A percentile compares a stretch with the other conserved stretches of the same genome.
Evolutionary conservation across 2,113 vertebrate genomes (phyloP).

Genomic region (Passer domesticus): DNA sequence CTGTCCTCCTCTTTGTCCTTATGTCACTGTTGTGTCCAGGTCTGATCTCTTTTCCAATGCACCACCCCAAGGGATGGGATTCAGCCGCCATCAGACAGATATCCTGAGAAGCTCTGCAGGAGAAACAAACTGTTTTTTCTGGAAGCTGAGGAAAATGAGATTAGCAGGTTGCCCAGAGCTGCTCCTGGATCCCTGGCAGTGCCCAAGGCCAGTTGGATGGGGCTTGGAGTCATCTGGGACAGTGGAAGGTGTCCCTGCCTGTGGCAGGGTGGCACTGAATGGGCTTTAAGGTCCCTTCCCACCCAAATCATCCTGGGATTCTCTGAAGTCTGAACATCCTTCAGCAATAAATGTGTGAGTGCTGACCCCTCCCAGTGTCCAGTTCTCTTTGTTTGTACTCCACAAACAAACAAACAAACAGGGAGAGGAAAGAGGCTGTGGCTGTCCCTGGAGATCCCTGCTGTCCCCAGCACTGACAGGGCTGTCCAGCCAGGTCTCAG

Average conservation of each 20-base stretch:
- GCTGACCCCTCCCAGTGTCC: neutral
- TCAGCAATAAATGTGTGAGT: neutral
- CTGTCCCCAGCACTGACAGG: neutral
- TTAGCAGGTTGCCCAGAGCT: neutral
- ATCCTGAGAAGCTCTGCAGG: neutral
- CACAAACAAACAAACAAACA: neutral
- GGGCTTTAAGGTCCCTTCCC: neutral
- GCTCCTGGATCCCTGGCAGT: neutral
- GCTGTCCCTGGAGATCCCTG: neutral
- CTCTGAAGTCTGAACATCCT: neutral
- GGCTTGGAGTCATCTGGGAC: neutral
- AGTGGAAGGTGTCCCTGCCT: neutral
- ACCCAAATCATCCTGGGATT: neutral
- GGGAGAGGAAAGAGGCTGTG: neutral
- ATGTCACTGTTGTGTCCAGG: neutral
- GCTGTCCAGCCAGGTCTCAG: neutral
- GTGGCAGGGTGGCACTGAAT: neutral
- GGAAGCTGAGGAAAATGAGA: neutral
- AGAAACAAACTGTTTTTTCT: neutral
- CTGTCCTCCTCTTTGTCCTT: neutral
- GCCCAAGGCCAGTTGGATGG: neutral
- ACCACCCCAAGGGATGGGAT: neutral
- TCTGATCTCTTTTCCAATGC: neutral
- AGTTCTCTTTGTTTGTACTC: neutral
- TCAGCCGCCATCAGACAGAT: fast-evolving